Evolutionary conservation across 2,113 vertebrate genomes (phyloP).

Genomic region (Nyctibius bracteatus): DNA sequence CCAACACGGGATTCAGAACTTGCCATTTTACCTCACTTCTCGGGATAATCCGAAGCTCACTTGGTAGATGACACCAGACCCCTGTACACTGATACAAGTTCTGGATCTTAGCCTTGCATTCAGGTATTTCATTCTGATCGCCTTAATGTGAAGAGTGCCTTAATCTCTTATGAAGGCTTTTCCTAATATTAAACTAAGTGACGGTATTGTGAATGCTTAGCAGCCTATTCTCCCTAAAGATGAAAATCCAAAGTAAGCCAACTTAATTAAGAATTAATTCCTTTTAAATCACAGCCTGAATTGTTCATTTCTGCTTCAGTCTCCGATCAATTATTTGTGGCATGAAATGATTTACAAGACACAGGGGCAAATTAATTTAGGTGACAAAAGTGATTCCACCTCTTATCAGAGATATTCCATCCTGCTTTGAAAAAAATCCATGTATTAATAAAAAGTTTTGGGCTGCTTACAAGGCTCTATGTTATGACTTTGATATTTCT

Average conservation of each 20-base stretch:
- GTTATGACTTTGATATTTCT: neutral
- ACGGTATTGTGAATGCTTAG: constrained; percentile 10
- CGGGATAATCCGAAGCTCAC: neutral
- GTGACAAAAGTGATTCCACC: constrained; percentile 16
- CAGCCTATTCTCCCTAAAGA: constrained; percentile 29
- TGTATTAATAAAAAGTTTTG: neutral
- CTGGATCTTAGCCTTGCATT: neutral
- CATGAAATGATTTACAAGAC: constrained; percentile 44
- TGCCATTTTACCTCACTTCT: neutral
- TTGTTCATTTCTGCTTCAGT: constrained; percentile 37
- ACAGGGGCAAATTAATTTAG: constrained; percentile 42
- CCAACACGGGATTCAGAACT: neutral
- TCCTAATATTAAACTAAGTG: constrained; percentile 35
- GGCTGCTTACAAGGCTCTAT: neutral
- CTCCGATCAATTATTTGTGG: constrained; percentile 35
- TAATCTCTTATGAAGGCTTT: constrained; percentile 30
- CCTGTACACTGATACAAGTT: neutral
- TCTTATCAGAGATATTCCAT: neutral
- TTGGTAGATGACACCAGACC: neutral
- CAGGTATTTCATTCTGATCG: neutral
- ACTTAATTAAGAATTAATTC: constrained; percentile 71
- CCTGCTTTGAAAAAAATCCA: neutral
- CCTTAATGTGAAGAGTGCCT: neutral
- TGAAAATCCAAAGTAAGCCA: constrained; percentile 57
- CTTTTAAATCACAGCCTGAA: constrained; percentile 40